Evolutionary conservation across 2,888 invertebrate genomes (phyloP), one percentile per base, ranked within the genome.

Genomic region (Ochropleura plecta): DNA sequence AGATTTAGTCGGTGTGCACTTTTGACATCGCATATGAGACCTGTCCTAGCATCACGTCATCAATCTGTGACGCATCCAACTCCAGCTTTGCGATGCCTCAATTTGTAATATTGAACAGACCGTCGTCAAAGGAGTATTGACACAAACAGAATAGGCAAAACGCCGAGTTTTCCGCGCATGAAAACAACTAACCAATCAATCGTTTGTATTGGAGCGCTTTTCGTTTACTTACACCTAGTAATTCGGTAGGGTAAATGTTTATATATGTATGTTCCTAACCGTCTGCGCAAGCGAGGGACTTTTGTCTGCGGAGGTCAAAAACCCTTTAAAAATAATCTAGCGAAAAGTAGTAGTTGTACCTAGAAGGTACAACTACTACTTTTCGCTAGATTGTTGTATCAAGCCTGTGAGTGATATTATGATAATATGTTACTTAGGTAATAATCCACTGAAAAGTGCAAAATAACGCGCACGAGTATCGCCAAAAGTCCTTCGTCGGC

Each of bases 51-150:
- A 18, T 18, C 12, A 12, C n/a, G 42, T 20, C 42, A 12, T 30
- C 20, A 49, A 18, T 44, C 14, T 51, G 8, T 59, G 49, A 30
- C 30, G 30, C 16, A 59, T 44, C 51, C 20, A 5, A 10, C 20
- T 46, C 42, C 48, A 55, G 30, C n/a, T 20, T 55, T 63, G 48
- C 55, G 77, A 49, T 7, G 55, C 5, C 53, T 57, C 12, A 68
- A 75, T 75, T 74, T 74, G 30, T 48, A 30, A 55, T 55, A 16
- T 49, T 74, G 66, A 74, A 77, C 57, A 75, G 57, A 78, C 9
- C 55, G 5, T 55, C 57, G 16, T 18, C 55, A 42, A 60, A 12
- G 14, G 1, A 55, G 16, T 30, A 40, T 42, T 16, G 16, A n/a
- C n/a, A 55, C 12, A 55, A 55, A 46, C 10, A 7, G n/a, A 49